Conservation (phyloP, 1,140 invertebrate species). For the Mactra quadrangularis region DNA sequence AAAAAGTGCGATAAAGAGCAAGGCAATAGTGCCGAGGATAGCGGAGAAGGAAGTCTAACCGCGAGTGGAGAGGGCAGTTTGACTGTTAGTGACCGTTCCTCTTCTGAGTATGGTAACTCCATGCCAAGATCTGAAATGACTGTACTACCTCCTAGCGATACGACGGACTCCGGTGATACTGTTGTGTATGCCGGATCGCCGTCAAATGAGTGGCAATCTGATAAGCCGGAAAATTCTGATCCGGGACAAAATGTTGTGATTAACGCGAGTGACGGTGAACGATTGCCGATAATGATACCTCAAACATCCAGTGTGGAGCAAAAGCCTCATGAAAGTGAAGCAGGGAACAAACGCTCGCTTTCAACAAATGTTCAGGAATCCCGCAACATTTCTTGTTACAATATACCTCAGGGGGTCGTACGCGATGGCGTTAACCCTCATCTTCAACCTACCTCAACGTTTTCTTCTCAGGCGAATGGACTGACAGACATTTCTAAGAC, state of each 20-base stretch:
- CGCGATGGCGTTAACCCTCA: background rate
- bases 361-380: constrained; percentile 31
- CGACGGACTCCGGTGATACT: constrained; percentile 21
- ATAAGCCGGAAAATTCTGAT: background rate
- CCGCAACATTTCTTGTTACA: constrained; percentile 12
- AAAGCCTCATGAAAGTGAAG: constrained; percentile 31
- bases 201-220: background rate
- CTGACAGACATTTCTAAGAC: constrained; percentile 16
- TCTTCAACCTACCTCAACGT: constrained; percentile 30
- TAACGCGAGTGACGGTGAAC: background rate
- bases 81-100: constrained; percentile 19
- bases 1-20: constrained; percentile 8
- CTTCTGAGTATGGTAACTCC: constrained; percentile 17
- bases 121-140: constrained; percentile 12
- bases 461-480: constrained; percentile 29
- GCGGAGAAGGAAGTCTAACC: background rate
- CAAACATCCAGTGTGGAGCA: background rate
- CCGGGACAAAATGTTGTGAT: background rate
- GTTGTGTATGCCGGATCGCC: constrained; percentile 7
- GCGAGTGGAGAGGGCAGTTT: constrained; percentile 48
- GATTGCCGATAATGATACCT: constrained; percentile 3
- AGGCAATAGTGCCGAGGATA: background rate
- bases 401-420: constrained; percentile 26
- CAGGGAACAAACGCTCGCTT: background rate
- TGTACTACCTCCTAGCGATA: background rate